Evolutionary conservation across 1,140 invertebrate species (phyloP).

Genomic region (Schlechtendalia chinensis): DNA sequence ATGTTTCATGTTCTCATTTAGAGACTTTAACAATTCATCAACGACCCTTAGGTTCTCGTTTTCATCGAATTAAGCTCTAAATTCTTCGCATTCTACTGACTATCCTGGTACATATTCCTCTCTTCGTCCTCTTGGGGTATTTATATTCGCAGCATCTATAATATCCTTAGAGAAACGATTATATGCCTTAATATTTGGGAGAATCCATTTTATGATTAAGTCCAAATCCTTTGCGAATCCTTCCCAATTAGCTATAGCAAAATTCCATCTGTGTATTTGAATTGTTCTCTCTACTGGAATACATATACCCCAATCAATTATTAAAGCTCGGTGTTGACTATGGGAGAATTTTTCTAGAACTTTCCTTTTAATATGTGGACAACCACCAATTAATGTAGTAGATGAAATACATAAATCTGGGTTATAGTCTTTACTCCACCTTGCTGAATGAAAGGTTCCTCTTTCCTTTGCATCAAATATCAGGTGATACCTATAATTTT

Average conservation of each 20-base stretch:
- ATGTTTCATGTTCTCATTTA: background rate
- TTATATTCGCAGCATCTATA: background rate
- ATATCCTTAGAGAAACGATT: background rate
- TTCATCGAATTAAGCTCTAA: background rate
- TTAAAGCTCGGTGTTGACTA: slow-evolving; percentile 11
- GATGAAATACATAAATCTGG: slow-evolving; percentile 33
- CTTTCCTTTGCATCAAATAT: slow-evolving; percentile 25
- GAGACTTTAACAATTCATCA: background rate
- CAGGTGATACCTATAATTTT: background rate
- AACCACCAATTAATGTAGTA: background rate
- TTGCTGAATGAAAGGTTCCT: slow-evolving; percentile 7
- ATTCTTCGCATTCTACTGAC: background rate
- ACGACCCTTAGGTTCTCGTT: background rate
- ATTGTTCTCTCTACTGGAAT: slow-evolving; percentile 25
- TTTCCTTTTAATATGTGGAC: slow-evolving; percentile 4
- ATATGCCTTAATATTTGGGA: background rate
- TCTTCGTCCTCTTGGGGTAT: background rate
- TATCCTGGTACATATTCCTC: background rate
- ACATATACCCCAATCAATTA: background rate
- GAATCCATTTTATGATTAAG: background rate
- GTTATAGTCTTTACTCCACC: slow-evolving; percentile 17
- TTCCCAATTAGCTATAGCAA: background rate
- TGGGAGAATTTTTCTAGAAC: slow-evolving; percentile 12
- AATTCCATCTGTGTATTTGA: background rate
- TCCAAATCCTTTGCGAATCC: background rate